Base-by-base conservation (phyloP, 2,797 vertebrate genomes). In the Acomys russatus region DNA sequence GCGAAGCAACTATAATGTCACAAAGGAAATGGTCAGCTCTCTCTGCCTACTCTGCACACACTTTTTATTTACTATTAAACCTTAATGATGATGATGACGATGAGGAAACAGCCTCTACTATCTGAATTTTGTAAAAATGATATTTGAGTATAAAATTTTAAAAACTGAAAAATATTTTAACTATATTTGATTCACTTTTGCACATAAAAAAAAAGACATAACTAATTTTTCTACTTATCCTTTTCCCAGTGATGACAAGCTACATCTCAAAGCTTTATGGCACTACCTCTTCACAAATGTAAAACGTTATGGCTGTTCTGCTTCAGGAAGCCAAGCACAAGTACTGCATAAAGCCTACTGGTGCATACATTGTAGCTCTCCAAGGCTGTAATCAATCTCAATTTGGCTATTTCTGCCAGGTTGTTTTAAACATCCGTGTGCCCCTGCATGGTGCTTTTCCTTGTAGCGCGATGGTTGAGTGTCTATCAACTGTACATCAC, bases 311-410 rank as follows among this genome's bases (percentile, higher is more conserved):
- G 84, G 73, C 83, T 94, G 59, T 85, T 91, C 90, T 77, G 82
- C 85, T 97, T 94, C 70, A 93, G 84, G 71, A 96, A 91, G 89
- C 82, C 6, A 93, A 93, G 35, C 74, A 76, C 68, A 97, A 76
- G 95, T 63, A 93, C 64, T 91, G 35, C 92, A 95, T 95, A 97
- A 98, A 98, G 90, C 10, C 83, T 83, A 87, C 91, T 94, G 79
- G 64, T 68, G 95, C 44, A 56, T 97, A 95, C 94, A 20, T 93
- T 95, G 87, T 97, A 82, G 74, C 94, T 88, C 96, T 97, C 96
- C 87, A 82, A 90, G 96, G 95, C 95, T 95, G 30, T 94, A 88
- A 96, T 97, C 94, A 95, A 91, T 97, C 97, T 94, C 93, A 93
- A 76, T 90, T 95, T 49, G 22, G 94, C 96, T 74, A 35, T 97